A percentile compares a stretch with the other conserved stretches of the same genome.
Conservation (phyloP, 37 sponge, comb jelly and placozoan species). For the Dysidea cf. avara region DNA sequence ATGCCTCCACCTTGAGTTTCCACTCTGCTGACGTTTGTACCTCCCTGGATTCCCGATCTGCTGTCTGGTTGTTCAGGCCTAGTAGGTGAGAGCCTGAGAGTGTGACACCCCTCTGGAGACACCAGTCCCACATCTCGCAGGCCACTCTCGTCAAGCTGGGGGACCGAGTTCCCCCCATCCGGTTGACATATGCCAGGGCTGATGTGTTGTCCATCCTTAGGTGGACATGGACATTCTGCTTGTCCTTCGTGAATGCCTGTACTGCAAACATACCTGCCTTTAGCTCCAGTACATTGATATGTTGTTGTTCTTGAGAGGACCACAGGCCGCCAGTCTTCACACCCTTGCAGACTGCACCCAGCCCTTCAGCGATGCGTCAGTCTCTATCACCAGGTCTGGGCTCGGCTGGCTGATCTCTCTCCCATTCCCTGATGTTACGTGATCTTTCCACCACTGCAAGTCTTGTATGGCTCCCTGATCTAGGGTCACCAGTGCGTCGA, state of each 20-base stretch:
- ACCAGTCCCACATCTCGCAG: conserved; percentile 41
- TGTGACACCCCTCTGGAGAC: conserved; percentile 38
- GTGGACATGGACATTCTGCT: no score
- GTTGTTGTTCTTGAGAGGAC: conserved; percentile 30
- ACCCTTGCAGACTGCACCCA: conserved; percentile 27
- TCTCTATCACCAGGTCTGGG: conserved; percentile 7
- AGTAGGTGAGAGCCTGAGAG: conserved; percentile 47
- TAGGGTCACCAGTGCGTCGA: background rate
- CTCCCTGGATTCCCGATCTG: no score
- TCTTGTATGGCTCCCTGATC: background rate
- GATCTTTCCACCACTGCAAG: conserved; percentile 12
- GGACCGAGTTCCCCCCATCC: conserved; percentile 48
- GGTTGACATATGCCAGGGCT: conserved; percentile 27
- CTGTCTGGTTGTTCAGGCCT: conserved; percentile 33
- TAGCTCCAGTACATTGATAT: conserved; percentile 60
- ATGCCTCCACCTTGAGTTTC: no score
- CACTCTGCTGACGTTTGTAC: no score
- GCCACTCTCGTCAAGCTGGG: conserved; percentile 2
- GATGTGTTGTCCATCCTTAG: no score
- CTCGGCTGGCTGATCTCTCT: background rate
- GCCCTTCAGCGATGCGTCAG: conserved; percentile 49
- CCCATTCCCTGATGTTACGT: background rate
- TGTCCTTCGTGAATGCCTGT: no score
- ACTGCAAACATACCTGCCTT: conserved; percentile 28
- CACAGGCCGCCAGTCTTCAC: conserved; percentile 38